Base-by-base conservation (phyloP, 2,888 invertebrate genomes). In the Alcis repandata region DNA sequence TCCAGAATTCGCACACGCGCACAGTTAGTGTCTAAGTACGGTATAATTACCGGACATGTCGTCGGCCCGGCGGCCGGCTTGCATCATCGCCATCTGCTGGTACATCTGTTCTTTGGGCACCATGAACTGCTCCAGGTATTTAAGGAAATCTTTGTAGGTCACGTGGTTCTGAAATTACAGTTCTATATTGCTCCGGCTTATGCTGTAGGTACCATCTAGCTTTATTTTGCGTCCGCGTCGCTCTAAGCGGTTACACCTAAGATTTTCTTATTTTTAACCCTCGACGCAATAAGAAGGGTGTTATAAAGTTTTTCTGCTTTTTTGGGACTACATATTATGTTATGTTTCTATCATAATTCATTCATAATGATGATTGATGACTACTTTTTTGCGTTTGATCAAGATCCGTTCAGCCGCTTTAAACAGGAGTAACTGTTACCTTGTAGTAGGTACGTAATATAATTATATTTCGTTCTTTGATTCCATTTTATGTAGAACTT, bases 71-170 rank as follows among this genome's bases (percentile, higher is more conserved):
- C 88, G 76, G 9, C 84, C 75, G n/a, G 88, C 81, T 75, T 88
- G 89, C 89, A 89, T 88, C 84, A 89, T 85, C 2, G 87, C 83
- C 91, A 89, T 89, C 63, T 89, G 89, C 68, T 90, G 88, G 74
- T 85, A 92, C 89, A 89, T 89, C 79, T 90, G 91, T 58, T 89
- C 94, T 70, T 85, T 90, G 0, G 91, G 90, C 9, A 90, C 84
- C 78, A 94, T 91, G 78, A 95, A 95, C 74, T 95, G 95, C 71
- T 96, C 95, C 59, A 96, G 86, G 76, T 95, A 96, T 65, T 95
- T 93, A 27, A 96, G 82, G 80, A 96, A 96, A 72, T 96, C 96
- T 58, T 95, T 94, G 80, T 96, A 96, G 0, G 96, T 96, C 60
- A 95, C 95, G 80, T 96, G 96, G 67, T 95, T 95, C 94, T 95